phyloP scores from a whole-genome alignment of 2,797 vertebrate genomes.

The Spondyliosoma cantharus region DNA sequence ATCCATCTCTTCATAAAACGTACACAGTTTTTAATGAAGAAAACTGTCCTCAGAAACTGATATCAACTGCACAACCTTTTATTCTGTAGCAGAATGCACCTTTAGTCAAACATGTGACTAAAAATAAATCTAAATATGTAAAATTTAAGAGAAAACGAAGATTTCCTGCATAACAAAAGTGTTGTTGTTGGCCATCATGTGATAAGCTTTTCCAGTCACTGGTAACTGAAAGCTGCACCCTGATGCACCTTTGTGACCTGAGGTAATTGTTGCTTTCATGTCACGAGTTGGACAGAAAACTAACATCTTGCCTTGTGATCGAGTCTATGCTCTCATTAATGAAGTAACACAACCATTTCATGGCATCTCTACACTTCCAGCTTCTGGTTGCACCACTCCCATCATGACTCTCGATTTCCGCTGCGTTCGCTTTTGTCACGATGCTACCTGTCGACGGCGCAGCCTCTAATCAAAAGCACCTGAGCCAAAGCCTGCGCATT shows the following conservation, averaged over 20 bases:
- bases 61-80: too few relatives aligned
- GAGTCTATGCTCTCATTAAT: background rate
- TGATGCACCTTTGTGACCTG: background rate
- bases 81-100: background rate
- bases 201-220: background rate
- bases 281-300: background rate
- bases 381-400: background rate
- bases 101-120: background rate
- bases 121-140: too few relatives aligned
- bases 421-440: background rate
- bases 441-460: conserved; percentile 42
- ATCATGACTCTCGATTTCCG: conserved; percentile 2
- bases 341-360: background rate
- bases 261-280: background rate
- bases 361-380: background rate
- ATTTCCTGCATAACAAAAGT: background rate
- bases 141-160: too few relatives aligned
- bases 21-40: too few relatives aligned
- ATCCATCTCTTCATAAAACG: background rate
- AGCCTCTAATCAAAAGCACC: conserved; percentile 62
- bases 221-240: background rate
- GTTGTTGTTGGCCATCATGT: background rate
- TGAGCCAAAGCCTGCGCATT: conserved; percentile 59
- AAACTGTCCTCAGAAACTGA: too few relatives aligned
- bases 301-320: background rate